Conservation (phyloP, 2,113 vertebrate species). For the Lota lota region DNA sequence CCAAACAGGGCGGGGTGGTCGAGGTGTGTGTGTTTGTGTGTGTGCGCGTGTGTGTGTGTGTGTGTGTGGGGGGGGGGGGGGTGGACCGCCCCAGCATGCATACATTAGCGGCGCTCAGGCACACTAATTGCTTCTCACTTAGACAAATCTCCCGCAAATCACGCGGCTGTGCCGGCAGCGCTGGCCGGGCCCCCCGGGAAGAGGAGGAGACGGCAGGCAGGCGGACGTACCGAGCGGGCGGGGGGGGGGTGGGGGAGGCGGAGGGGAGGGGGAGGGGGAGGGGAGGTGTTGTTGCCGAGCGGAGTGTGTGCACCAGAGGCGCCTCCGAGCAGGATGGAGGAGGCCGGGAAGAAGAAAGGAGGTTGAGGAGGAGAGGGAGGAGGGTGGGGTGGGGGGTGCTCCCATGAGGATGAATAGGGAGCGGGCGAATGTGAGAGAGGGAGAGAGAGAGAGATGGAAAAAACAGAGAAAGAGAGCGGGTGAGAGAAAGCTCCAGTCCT, state of each 20-base stretch:
- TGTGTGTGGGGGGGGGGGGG: neutral
- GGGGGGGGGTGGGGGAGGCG: conserved; percentile 18
- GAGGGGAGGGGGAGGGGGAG: conserved; percentile 13
- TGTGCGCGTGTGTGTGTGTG: too few species aligned
- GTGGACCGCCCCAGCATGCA: conserved; percentile 62
- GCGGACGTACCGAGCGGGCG: conserved; percentile 1
- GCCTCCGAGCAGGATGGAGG: conserved; percentile 69
- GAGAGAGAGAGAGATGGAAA: conserved; percentile 25
- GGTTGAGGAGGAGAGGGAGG: conserved; percentile 44
- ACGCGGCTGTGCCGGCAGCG: conserved; percentile 72
- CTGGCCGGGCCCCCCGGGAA: conserved; percentile 60
- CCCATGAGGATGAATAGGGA: neutral
- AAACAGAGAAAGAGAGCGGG: conserved; percentile 56
- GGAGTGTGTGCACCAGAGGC: conserved; percentile 74
- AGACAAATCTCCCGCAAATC: conserved; percentile 82
- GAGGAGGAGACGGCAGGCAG: conserved; percentile 71
- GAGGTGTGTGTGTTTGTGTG: neutral
- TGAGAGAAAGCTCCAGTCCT: too few species aligned
- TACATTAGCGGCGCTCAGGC: conserved; percentile 77
- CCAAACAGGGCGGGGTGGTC: conserved; percentile 16
- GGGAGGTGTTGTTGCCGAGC: conserved; percentile 36
- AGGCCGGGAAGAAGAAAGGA: conserved; percentile 37
- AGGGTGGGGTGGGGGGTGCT: conserved; percentile 7
- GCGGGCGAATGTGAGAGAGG: conserved; percentile 4
- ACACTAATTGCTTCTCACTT: conserved; percentile 84